These are phyloP conservation scores for Odobenus rosmarus DNA, from an alignment of 2,113 vertebrate genomes.

Conservation along the genomic window DNA sequence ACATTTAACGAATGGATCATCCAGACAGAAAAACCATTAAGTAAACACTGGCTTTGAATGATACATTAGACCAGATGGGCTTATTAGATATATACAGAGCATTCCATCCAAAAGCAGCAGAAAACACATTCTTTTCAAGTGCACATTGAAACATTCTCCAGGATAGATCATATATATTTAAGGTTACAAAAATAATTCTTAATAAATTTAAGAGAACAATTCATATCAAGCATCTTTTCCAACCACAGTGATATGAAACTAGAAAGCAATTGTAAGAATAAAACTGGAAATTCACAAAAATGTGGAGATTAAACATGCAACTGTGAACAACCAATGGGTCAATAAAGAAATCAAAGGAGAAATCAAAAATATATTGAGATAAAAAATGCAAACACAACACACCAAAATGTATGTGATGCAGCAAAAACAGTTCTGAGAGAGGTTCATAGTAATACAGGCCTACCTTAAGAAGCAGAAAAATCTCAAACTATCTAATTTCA, in stretches of 20 bases:
- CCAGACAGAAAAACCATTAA: background rate
- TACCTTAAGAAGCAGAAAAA: background rate
- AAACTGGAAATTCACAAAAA: background rate
- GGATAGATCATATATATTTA: background rate
- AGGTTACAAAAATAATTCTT: background rate
- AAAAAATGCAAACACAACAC: background rate
- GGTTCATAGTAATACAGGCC: background rate
- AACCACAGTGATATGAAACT: background rate
- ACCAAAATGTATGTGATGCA: background rate
- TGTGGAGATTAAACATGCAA: background rate
- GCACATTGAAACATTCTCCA: background rate
- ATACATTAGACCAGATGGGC: background rate
- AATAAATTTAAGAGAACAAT: background rate
- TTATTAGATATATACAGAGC: background rate
- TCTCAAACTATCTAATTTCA: background rate
- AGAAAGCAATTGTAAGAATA: background rate
- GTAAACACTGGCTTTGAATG: background rate
- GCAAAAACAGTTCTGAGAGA: background rate
- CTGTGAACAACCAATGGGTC: background rate
- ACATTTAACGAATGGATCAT: background rate
- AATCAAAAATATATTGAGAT: background rate
- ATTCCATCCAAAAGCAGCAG: background rate
- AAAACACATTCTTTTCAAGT: background rate
- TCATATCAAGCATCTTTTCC: background rate
- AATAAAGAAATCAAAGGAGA: background rate